phyloP scores from a whole-genome alignment of 2,888 invertebrate species.

The Drosophila anomalata region DNA sequence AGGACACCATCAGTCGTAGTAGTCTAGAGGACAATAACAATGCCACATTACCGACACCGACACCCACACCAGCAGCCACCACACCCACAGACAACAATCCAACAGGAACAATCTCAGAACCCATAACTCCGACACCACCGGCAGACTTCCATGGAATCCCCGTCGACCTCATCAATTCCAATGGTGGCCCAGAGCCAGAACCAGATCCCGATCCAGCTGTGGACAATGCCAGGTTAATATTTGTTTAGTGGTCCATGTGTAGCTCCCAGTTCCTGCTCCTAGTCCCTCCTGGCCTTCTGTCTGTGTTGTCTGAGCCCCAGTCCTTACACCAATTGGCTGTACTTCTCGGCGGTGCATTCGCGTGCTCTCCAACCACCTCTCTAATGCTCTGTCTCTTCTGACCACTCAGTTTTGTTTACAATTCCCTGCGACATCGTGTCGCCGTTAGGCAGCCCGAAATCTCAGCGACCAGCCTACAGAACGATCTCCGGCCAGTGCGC shows the following conservation, averaged over 20 bases:
- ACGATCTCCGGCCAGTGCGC: constrained; percentile 73
- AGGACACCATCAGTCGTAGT: constrained; percentile 72
- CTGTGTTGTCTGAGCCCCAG: constrained; percentile 12
- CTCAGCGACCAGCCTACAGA: constrained; percentile 67
- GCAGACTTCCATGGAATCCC: constrained; percentile 17
- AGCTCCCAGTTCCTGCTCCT: neutral
- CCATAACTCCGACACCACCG: constrained; percentile 48
- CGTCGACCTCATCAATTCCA: constrained; percentile 21
- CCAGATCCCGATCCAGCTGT: constrained; percentile 31
- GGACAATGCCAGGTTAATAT: constrained; percentile 67
- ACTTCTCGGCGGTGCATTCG: constrained; percentile 1
- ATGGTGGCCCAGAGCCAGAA: constrained; percentile 26
- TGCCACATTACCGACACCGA: constrained; percentile 49
- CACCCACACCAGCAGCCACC: constrained; percentile 38
- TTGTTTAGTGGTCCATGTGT: constrained; percentile 1
- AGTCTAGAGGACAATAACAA: constrained; percentile 71
- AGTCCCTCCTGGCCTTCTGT: constrained; percentile 5
- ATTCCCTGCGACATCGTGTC: constrained; percentile 68
- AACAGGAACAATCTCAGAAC: constrained; percentile 63
- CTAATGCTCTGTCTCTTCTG: constrained; percentile 41
- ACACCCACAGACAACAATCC: constrained; percentile 55
- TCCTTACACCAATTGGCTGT: neutral
- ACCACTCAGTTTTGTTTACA: constrained; percentile 75
- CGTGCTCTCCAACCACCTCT: neutral
- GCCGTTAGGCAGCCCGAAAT: constrained; percentile 53